These are phyloP conservation scores for Plodia interpunctella DNA, from an alignment of 1,140 invertebrate genomes.

Conservation along the genomic window DNA sequence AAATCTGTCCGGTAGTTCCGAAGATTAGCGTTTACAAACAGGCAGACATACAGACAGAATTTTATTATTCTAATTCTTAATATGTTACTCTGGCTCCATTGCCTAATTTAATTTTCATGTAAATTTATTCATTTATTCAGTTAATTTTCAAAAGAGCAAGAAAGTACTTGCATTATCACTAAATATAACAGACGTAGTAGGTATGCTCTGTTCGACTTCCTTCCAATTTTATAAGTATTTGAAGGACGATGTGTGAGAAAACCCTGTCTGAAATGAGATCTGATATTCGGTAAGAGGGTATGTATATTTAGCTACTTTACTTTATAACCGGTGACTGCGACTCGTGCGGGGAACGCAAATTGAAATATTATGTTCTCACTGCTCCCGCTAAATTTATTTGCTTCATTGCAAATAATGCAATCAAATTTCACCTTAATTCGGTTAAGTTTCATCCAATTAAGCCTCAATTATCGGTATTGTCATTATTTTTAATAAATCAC, in stretches of 20 bases:
- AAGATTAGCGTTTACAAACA: no score
- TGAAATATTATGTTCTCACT: slow-evolving; percentile 11
- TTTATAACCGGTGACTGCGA: slow-evolving; percentile 4
- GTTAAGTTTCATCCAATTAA: not conserved
- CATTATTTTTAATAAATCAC: no score
- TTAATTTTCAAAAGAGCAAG: not conserved
- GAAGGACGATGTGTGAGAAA: slow-evolving; percentile 13
- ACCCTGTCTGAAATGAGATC: slow-evolving; percentile 11
- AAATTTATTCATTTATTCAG: no score
- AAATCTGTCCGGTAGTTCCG: no score
- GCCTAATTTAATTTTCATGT: no score
- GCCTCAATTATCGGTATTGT: not conserved
- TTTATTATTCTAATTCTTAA: no score
- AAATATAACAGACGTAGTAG: not conserved
- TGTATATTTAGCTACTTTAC: slow-evolving; percentile 9
- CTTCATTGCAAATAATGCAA: not conserved
- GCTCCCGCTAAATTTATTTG: not conserved
- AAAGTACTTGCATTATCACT: not conserved
- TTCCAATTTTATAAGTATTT: slow-evolving; percentile 14
- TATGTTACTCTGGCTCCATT: no score
- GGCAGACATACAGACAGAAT: no score
- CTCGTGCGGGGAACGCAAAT: slow-evolving; percentile 6
- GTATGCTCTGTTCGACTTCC: slow-evolving; percentile 6
- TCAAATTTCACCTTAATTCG: not conserved
- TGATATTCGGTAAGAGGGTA: slow-evolving; percentile 16